Evolutionary conservation across 2,797 vertebrate genomes (phyloP), one percentile per base, ranked within the genome.

Genomic region (Eurystomus glaucurus): DNA sequence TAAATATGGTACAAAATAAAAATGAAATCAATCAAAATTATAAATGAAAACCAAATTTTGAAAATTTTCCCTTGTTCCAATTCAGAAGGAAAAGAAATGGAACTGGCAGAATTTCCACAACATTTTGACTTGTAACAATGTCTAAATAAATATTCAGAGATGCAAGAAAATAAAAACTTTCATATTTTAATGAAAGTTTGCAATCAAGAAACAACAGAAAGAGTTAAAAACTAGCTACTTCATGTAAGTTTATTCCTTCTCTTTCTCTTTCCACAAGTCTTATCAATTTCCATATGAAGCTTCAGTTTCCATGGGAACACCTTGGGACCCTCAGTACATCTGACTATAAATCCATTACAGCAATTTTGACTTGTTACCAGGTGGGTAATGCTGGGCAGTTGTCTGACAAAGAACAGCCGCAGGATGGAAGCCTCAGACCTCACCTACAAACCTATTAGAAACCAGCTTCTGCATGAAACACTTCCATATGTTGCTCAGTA

Each of bases 261-360:
- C 15, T 58, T 54, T 15, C 23, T 51, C 31, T 66, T 65, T 35
- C 54, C 55, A 33, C 28, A 90, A 98, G 97, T 80, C 90, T 46
- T 98, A 97, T 46, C 96, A 96, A 69, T 96, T 97, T 91, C 98
- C 97, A 41, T 74, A 96, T 68, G 95, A 97, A 3, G 93, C 94
- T 35, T 98, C 94, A 9, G 1, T 97, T 52, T 97, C 98, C 39
- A 94, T 97, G 11, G 97, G 98, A 9, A 96, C 95, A 2, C 91
- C 93, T 20, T 13, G 72, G 19, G 98, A 98, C 61, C 91, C 97
- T 51, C 97, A 97, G 17, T 98, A 97, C 45, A 15, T 98, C 62
- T 64, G 75, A 23, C 65, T 98, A 51, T 98, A 98, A 96, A 62
- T 98, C 85, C 98, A 98, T 46, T 98, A 98, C 89, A 98, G 97